Base-by-base conservation (phyloP, 2,113 vertebrate genomes). In the Octodon degus region DNA sequence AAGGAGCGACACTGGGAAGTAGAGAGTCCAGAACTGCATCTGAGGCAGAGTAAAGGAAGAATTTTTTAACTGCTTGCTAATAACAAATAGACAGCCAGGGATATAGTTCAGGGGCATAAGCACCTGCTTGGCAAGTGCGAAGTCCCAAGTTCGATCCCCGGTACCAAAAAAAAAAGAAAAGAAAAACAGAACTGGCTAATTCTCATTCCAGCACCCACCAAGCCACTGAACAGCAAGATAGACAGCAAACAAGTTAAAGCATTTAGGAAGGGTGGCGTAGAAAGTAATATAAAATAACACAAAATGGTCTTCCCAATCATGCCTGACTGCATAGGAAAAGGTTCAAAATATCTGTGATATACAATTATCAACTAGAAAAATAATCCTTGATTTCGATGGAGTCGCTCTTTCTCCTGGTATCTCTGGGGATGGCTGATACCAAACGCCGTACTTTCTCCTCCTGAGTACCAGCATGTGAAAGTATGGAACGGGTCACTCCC, bases 181-280 rank as follows among this genome's bases (percentile, higher is more conserved):
- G 12, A 55, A 55, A 2, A 55, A 53, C 34, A 95, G 47, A 87
- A 74, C 1, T 82, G 34, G 27, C 37, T 55, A 50, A 68, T 22
- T 34, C n/a, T 92, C 93, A 76, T 62, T 76, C 62, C 25, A 86
- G 65, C 55, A 91, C 37, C 70, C 65, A 65, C 34, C 43, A 13
- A 96, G 27, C 0, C 22, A 58, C 14, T 80, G 16, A 43, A 70
- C 47, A 60, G 8, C 62, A 88, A 25, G 32, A 80, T 76, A 65
- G 47, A 86, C 22, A 94, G 40, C 62, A 95, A 96, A 82, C 40
- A 88, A 89, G 79, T 55, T n/a, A 86, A 77, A 86, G 60, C 40
- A 68, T 62, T 65, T 91, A 40, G 37, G 16, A 67, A 89, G 80
- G 14, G 20, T 89, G 9, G 24, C 84, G 63, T 2, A n/a, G 40